These are phyloP conservation scores for Pteruthius melanotis DNA, from an alignment of 2,113 vertebrate genomes.

Conservation along the genomic window DNA sequence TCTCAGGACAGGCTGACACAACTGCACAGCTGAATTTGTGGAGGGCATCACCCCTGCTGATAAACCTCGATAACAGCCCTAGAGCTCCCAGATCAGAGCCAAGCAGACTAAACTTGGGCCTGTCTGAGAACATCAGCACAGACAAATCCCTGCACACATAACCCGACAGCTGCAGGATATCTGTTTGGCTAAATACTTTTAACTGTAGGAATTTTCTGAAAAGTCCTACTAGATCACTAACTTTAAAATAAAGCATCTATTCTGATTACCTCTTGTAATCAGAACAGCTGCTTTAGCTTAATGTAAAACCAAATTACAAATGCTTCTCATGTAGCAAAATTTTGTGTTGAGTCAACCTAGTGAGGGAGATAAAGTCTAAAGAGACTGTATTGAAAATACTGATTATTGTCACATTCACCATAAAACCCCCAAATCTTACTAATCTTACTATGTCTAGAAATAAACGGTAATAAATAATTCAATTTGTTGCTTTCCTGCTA, in stretches of 20 bases:
- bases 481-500: not conserved
- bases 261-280: not conserved
- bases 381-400: not conserved
- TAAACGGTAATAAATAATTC: not conserved
- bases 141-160: not conserved
- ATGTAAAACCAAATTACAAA: not conserved
- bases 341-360: not conserved
- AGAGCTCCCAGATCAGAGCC: not conserved
- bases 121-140: not conserved
- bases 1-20: not conserved
- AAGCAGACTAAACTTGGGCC: not conserved
- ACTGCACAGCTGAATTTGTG: not conserved
- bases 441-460: not conserved
- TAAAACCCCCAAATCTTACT: not conserved
- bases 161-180: not conserved
- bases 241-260: not conserved
- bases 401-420: not conserved
- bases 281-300: not conserved
- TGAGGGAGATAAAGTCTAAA: not conserved
- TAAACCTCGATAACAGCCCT: rapidly evolving
- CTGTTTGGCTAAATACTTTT: not conserved
- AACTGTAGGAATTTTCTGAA: not conserved
- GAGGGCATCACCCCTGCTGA: not conserved
- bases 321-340: not conserved
- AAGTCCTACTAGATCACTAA: not conserved